Evolutionary conservation across 2,113 vertebrate species (phyloP).

Genomic region (Sceloporus undulatus): DNA sequence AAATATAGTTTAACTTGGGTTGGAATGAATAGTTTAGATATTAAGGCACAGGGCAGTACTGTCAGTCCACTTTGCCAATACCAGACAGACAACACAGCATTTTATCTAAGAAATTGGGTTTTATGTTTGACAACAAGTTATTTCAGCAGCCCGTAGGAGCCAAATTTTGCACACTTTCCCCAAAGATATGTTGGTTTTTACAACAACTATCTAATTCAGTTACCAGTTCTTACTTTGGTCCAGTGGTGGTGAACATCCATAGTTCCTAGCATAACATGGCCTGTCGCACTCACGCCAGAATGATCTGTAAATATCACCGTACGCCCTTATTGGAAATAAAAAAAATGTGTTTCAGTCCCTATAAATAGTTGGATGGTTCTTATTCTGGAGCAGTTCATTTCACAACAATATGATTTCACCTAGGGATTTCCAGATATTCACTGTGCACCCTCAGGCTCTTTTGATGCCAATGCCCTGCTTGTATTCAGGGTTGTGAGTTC

Average conservation of each 20-base stretch:
- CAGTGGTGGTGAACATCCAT: constrained; percentile 97
- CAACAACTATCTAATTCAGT: background rate
- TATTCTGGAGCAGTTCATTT: background rate
- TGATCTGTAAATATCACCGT: constrained; percentile 91
- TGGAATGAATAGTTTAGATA: background rate
- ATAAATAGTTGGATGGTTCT: background rate
- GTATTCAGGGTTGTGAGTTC: background rate
- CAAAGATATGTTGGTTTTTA: background rate
- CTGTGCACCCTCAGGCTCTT: background rate
- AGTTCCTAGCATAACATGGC: constrained; percentile 94
- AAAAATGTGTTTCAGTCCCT: constrained; percentile 47
- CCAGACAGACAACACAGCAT: background rate
- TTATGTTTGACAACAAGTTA: constrained; percentile 2
- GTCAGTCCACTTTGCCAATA: background rate
- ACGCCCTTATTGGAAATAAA: constrained; percentile 78
- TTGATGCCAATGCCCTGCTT: background rate
- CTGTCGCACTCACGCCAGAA: constrained; percentile 92
- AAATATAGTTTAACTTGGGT: background rate
- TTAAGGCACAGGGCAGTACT: background rate
- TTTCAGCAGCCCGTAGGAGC: background rate
- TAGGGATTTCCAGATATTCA: background rate
- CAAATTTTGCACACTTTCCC: background rate
- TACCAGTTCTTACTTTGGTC: constrained; percentile 84
- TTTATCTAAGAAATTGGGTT: constrained; percentile 22
- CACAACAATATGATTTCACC: background rate